Evolutionary conservation across 2,113 vertebrate species (phyloP), one percentile per base, ranked within the genome.

Genomic region (Macroglossus sobrinus): DNA sequence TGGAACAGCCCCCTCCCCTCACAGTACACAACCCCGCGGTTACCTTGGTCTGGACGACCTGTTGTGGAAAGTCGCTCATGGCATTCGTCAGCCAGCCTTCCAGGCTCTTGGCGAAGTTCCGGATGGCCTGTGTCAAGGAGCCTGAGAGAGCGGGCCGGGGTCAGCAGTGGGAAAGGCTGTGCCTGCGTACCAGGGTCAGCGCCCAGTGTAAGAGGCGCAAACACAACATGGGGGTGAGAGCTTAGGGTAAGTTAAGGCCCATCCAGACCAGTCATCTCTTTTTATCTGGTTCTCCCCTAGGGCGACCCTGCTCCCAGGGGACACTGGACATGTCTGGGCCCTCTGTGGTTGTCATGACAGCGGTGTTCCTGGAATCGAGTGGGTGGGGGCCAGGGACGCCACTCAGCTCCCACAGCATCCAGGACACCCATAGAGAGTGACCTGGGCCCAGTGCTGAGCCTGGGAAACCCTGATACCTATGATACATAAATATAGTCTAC

Each of bases 101-200:
- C 97, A 99, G 96, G 93, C 99, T 99, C 98, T 99, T 99, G 97
- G 99, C 99, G 85, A 99, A 99, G 94, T 99, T 99, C 9, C 99
- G 98, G 86, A 99, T 99, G 0, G 99, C 99, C 98, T 99, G 99
- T 0, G 99, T 99, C 93, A 99, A 98, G 0, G 99, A 99, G 97
- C 99, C 99, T 99, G 98, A 40, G 92, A 68, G 74, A 81, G 53
- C 35, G 88, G 38, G 45, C 5, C 57, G 59, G 66, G 0, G 24
- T 55, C 22, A 66, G 14, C 28, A 0, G n/a, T 3, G 50, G 71
- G 59, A n/a, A 57, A 35, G 53, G 89, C 30, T 7, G 33, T 3
- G 35, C 3, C 45, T 0, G 1, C 13, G 30, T 0, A 0, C 5
- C 26, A 15, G 38, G 14, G 22, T 33, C 61, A 40, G 91, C 53